Percentiles rank a stretch among this genome's conserved stretches.
These are phyloP conservation scores for Lutraria lutraria DNA, from an alignment of 2,888 invertebrate species.

Conservation along the genomic window DNA sequence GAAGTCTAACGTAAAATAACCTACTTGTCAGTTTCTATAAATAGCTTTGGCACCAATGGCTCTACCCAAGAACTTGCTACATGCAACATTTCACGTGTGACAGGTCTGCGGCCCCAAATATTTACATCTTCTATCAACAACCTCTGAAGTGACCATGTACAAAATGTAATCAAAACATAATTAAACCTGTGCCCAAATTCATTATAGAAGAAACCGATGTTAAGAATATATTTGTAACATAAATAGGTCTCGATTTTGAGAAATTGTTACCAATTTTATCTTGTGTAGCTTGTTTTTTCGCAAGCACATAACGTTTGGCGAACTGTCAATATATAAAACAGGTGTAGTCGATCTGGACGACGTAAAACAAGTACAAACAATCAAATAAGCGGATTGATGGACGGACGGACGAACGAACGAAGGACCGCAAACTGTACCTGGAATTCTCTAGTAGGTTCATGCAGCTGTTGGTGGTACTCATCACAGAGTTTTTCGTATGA, in stretches of 20 bases:
- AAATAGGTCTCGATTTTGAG: no score
- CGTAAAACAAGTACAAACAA: no score
- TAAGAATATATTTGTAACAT: no score
- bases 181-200: no score
- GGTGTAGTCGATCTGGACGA: no score
- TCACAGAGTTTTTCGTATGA: constrained; percentile 62
- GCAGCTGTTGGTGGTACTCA: constrained; percentile 55
- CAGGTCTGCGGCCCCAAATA: constrained; percentile 75
- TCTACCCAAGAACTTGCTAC: constrained; percentile 70
- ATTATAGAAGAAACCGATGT: no score
- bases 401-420: no score
- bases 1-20: neutral
- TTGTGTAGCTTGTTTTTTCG: no score
- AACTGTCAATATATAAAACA: no score
- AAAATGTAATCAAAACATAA: neutral
- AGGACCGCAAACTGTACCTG: constrained; percentile 57
- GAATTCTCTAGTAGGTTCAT: constrained; percentile 54
- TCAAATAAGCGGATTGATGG: no score
- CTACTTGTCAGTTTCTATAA: constrained; percentile 61
- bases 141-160: constrained; percentile 57
- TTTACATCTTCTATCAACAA: constrained; percentile 72
- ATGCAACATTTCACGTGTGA: constrained; percentile 72
- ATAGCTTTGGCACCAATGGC: constrained; percentile 71
- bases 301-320: no score
- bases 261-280: no score